Base-by-base conservation (phyloP, 2,797 vertebrate species). In the Sandelia bainsii region DNA sequence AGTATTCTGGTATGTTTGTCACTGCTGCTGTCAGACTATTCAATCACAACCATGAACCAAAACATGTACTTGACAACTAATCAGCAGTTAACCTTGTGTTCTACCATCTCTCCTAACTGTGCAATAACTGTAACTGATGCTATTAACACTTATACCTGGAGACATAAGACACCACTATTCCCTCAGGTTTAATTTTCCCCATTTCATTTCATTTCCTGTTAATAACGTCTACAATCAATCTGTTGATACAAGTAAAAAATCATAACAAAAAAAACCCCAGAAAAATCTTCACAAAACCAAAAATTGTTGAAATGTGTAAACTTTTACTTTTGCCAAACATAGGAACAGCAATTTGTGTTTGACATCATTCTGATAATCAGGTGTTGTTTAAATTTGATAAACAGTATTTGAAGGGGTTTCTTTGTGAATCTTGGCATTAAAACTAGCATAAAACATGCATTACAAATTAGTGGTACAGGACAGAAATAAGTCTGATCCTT, bases 401-500 rank as follows among this genome's bases (percentile, higher is more conserved):
- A 22, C 0, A 34, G 23, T 17, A 23, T 66, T 50, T 61, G 32
- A 45, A 46, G n/a, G 5, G n/a, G 2, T 42, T 63, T 34, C 17
- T 58, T 13, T 77, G 7, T 20, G 27, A 16, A 57, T 19, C 25
- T 8, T 12, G 6, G 23, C 27, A 29, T 62, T 52, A 52, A 6
- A 29, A 29, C 27, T 27, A 27, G 27, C 27, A 3, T 50, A 54
- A 69, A 80, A 58, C 23, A 40, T 71, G 44, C 19, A 65, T 22
- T 59, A 45, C 16, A 64, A 64, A 76, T 69, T 54, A 75, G 63
- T 54, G 37, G 34, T 39, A 37, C 22, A 20, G 5, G 45, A 73
- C 60, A 72, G 49, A 81, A 87, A 83, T 79, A 89, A 66, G 69
- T 59, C 50, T 29, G 58, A 56, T 23, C 45, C 40, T 19, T 74